Percentiles rank a stretch among this genome's conserved stretches.
Evolutionary conservation across 2,113 vertebrate species (phyloP).

Genomic region (Megalops atlanticus): DNA sequence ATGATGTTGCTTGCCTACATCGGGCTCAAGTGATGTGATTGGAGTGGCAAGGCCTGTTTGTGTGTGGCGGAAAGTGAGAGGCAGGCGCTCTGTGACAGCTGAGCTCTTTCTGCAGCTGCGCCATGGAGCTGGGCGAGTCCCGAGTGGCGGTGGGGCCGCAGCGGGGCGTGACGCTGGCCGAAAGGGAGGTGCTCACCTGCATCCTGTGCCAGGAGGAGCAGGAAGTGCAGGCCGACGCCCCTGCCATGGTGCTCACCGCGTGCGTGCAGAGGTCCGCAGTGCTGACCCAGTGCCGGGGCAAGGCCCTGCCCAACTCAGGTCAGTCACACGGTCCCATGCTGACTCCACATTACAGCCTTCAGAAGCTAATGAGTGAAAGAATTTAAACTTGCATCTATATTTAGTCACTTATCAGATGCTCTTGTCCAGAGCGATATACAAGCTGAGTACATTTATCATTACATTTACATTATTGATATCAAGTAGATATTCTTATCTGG

Average conservation of each 20-base stretch:
- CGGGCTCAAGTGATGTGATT: background rate
- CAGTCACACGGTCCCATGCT: slow-evolving; percentile 55
- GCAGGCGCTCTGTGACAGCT: background rate
- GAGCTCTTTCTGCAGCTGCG: slow-evolving; percentile 33
- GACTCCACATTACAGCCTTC: too few species aligned
- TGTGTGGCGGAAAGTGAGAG: background rate
- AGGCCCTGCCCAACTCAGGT: slow-evolving; percentile 65
- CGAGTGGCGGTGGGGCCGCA: slow-evolving; percentile 85
- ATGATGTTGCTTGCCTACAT: background rate
- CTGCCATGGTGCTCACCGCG: slow-evolving; percentile 92
- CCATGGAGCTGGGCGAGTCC: slow-evolving; percentile 70
- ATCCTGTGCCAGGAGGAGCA: slow-evolving; percentile 99
- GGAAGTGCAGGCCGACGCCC: slow-evolving; percentile 82
- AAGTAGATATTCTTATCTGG: too few species aligned
- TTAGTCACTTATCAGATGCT: too few species aligned
- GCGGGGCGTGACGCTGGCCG: slow-evolving; percentile 76
- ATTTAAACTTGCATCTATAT: too few species aligned
- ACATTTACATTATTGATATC: too few species aligned
- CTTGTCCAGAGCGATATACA: too few species aligned
- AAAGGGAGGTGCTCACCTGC: slow-evolving; percentile 89
- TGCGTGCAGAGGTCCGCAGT: slow-evolving; percentile 96
- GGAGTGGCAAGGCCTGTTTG: background rate
- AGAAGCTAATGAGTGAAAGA: too few species aligned
- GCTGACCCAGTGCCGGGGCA: slow-evolving; percentile 87
- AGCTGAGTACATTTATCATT: too few species aligned